Base-by-base conservation (phyloP, 2,888 invertebrate genomes). In the Hirtodrosophila confusa region DNA sequence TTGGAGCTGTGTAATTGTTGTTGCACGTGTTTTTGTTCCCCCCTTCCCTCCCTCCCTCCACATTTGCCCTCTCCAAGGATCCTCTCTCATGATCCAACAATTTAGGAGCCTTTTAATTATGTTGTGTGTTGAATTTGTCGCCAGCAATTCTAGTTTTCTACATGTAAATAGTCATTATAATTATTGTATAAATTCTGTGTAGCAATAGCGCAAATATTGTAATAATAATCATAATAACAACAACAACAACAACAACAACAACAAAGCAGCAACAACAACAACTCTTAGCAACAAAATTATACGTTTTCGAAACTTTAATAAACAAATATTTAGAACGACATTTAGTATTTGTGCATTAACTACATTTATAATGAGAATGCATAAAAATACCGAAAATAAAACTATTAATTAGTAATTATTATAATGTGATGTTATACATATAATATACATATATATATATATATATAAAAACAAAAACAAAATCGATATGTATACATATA, bases 371-470 rank as follows among this genome's bases (percentile, higher is more conserved):
- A 76, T 48, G 44, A 67, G 41, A 47, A 53, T 58, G 55, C 50
- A 61, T 54, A 48, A 45, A 23, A 61, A 55, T 51, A 27, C 49
- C 57, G 50, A 12, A 65, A 56, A 55, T 58, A 69, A 69, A 72
- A 75, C 71, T 86, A 86, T 76, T 86, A 71, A 87, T 73, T 84
- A 87, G 83, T 86, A 87, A 87, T 86, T 88, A 87, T 88, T 88
- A 87, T 90, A 90, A 90, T 89, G 89, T 89, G 89, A 89, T 89
- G 89, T 89, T 89, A 89, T 78, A 78, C 64, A 74, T 84, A 69
- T 68, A 65, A 49, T 64, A 63, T 60, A 73, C 41, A 62, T 37
- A 60, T 49, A 54, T 23, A 56, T 31, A 62, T 37, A 60, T 49
- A 54, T 23, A 56, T 31, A 44, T 43, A 63, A 39, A 74, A 54